Evolutionary conservation across 2,113 vertebrate species (phyloP).

Genomic region (Artemisiospiza belli): DNA sequence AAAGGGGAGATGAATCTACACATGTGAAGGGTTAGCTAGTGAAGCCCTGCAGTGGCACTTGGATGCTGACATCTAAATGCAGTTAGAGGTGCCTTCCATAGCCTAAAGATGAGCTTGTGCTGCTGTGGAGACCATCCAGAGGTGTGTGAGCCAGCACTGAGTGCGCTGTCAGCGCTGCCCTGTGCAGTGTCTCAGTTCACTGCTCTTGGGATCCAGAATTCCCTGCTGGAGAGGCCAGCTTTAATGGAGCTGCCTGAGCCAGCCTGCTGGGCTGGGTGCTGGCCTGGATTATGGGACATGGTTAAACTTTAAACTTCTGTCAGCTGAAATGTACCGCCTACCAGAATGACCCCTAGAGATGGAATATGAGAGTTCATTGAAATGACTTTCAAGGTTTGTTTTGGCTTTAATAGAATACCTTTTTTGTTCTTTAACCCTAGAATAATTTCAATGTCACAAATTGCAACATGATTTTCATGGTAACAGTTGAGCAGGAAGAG

Average conservation of each 20-base stretch:
- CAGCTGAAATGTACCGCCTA: neutral
- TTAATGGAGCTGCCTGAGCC: neutral
- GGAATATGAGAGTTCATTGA: neutral
- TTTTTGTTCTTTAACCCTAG: neutral
- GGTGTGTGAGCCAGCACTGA: neutral
- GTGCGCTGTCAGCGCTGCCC: neutral
- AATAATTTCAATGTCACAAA: neutral
- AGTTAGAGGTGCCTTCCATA: neutral
- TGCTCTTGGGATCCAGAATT: neutral
- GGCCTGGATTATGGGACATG: neutral
- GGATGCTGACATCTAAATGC: neutral
- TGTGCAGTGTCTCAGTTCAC: neutral
- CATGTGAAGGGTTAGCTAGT: neutral
- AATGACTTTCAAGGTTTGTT: neutral
- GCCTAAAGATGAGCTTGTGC: neutral
- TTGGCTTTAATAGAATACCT: neutral
- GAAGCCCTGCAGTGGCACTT: neutral
- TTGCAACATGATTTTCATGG: conserved; percentile 26
- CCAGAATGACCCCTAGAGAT: neutral
- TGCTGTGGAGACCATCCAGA: neutral
- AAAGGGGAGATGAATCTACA: neutral
- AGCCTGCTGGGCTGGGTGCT: neutral
- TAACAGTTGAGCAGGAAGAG: conserved; percentile 38
- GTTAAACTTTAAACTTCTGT: neutral
- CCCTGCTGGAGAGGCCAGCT: fast-evolving